Evolutionary conservation across 2,888 invertebrate species (phyloP), one percentile per base, ranked within the genome.

Genomic region (Drosophila testacea): DNA sequence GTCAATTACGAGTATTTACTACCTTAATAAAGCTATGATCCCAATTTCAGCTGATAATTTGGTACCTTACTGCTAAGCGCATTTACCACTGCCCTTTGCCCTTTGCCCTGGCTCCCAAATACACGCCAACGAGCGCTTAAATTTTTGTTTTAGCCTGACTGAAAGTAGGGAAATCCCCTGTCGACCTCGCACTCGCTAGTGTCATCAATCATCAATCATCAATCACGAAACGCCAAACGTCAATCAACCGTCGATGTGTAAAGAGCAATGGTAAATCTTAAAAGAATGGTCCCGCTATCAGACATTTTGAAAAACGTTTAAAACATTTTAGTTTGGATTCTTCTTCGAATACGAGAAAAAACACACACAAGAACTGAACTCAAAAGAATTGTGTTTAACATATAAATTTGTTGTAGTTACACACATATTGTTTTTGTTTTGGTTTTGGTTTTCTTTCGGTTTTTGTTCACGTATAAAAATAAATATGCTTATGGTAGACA

Each of bases 21-120:
- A 92, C 89, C 92, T 94, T 94, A 92, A 94, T 95, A 95, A 95
- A 95, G 95, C 95, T 95, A 94, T 94, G 94, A 94, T 93, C 94
- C 95, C 94, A 93, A 94, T 92, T 92, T 93, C 93, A 93, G 93
- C 93, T 93, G 93, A 93, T 93, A 92, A 91, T 92, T 91, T 93
- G 92, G 93, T 92, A 92, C 93, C 93, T 91, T 92, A 92, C 92
- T 91, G 92, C 92, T 93, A 93, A 93, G 92, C 90, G 81, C 88
- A 90, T 90, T 92, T 92, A 92, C 92, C 92, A 92, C 91, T 93
- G 92, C 92, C 90, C 91, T 90, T 89, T 84, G 65, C 61, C 42
- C 56, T 16, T 16, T 27, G n/a, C 34, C 13, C 11, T 30, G 16
- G 39, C 52, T 6, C 44, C 13, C 10, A 9, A 36, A 4, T 10